A percentile compares a stretch with the other conserved stretches of the same genome.
These are phyloP conservation scores for Decapterus maruadsi DNA, from an alignment of 2,797 vertebrate species.

Conservation along the genomic window DNA sequence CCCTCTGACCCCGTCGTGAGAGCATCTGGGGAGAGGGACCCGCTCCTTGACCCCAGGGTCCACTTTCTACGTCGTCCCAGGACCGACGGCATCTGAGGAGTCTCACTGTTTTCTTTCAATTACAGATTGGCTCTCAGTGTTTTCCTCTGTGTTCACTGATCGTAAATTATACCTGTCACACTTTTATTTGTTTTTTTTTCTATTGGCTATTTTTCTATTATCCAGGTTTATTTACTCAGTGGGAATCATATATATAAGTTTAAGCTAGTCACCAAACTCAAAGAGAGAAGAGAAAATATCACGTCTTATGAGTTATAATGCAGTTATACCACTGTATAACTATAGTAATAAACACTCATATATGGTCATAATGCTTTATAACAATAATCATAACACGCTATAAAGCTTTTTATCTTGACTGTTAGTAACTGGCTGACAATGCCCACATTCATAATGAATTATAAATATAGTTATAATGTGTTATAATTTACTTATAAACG, in stretches of 20 bases:
- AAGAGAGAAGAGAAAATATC: neutral
- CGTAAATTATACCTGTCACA: constrained; percentile 9
- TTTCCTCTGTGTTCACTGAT: constrained; percentile 8
- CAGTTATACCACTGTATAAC: too few relatives aligned
- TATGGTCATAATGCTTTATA: too few relatives aligned
- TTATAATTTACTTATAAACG: too few relatives aligned
- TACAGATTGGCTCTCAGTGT: constrained; percentile 37
- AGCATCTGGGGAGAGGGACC: constrained; percentile 84
- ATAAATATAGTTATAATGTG: too few relatives aligned
- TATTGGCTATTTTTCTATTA: neutral
- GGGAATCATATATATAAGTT: too few relatives aligned
- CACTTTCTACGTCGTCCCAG: constrained; percentile 29
- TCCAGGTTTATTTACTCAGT: neutral
- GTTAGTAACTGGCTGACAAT: too few relatives aligned
- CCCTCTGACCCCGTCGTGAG: constrained; percentile 79
- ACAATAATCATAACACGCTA: too few relatives aligned
- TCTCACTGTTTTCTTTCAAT: constrained; percentile 58
- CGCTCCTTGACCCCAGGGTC: constrained; percentile 63
- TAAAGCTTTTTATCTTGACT: too few relatives aligned
- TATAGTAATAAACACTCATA: too few relatives aligned
- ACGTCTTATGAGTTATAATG: too few relatives aligned
- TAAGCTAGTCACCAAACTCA: too few relatives aligned
- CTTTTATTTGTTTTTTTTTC: neutral
- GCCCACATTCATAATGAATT: too few relatives aligned
- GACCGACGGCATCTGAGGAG: constrained; percentile 25